These are phyloP conservation scores for Meda fulgida DNA, from an alignment of 2,797 vertebrate genomes.

Conservation along the genomic window DNA sequence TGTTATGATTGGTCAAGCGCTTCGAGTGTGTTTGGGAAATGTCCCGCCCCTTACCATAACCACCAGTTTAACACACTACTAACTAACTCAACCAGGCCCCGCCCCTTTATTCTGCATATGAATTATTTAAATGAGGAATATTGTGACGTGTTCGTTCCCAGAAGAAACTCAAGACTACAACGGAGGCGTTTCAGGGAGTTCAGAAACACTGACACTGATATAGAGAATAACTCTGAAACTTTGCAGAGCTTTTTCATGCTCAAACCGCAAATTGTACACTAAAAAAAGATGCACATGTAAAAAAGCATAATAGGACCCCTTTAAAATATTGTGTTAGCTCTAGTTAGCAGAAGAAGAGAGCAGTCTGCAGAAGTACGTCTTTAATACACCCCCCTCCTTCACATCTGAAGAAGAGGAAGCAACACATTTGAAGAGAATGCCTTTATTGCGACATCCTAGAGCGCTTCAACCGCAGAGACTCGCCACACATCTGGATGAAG, in stretches of 20 bases:
- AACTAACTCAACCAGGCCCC: background rate
- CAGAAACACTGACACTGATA: background rate
- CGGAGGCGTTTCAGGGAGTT: background rate
- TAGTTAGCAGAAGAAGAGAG: background rate
- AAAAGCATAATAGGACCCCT: background rate
- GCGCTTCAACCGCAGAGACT: slow-evolving; percentile 27
- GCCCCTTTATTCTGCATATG: background rate
- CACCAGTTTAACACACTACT: background rate
- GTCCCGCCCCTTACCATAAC: background rate
- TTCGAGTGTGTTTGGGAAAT: background rate
- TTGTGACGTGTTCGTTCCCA: background rate
- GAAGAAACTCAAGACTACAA: background rate
- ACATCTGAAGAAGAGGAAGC: slow-evolving; percentile 46
- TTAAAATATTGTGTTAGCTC: background rate
- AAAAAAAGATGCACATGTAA: background rate
- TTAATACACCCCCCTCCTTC: background rate
- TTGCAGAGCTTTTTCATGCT: background rate
- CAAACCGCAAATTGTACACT: background rate
- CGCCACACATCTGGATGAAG: slow-evolving; percentile 54
- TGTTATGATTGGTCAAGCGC: background rate
- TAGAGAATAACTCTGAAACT: background rate
- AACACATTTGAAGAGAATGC: slow-evolving; percentile 38
- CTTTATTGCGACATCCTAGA: slow-evolving; percentile 41
- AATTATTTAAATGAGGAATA: background rate
- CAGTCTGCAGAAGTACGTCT: slow-evolving; percentile 10